Percentiles rank a stretch among this genome's conserved stretches.
Conservation (phyloP, 2,113 vertebrate species). For the Thomomys bottae region DNA sequence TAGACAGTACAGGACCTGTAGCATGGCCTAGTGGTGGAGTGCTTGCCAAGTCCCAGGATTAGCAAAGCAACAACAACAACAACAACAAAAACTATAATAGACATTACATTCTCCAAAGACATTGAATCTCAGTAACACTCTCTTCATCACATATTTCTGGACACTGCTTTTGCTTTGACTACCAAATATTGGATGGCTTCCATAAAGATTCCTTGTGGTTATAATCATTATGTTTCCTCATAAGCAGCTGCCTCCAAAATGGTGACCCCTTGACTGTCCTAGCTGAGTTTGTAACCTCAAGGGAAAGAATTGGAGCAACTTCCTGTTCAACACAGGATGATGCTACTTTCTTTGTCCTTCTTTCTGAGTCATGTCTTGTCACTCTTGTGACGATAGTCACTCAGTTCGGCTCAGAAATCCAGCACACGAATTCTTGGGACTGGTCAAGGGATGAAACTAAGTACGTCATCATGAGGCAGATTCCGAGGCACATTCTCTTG, state of each 20-base stretch:
- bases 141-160: not conserved
- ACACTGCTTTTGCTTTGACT: slow-evolving; percentile 40
- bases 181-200: not conserved
- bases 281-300: not conserved
- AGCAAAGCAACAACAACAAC: too few relatives aligned
- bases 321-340: not conserved
- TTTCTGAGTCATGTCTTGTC: slow-evolving; percentile 52
- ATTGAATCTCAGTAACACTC: not conserved
- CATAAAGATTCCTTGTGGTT: not conserved
- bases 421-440: not conserved
- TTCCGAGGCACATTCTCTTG: not conserved
- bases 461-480: not conserved
- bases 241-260: not conserved
- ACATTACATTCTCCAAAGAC: accelerated
- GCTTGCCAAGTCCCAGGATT: too few relatives aligned
- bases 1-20: accelerated
- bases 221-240: not conserved
- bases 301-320: slow-evolving; percentile 23
- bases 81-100: too few relatives aligned
- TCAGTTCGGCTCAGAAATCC: not conserved
- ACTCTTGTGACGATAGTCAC: not conserved
- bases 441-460: not conserved
- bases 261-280: not conserved
- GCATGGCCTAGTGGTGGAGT: too few relatives aligned
- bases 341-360: slow-evolving; percentile 14